Evolutionary conservation across 2,888 invertebrate species (phyloP), one percentile per base, ranked within the genome.

Genomic region (Carabus problematicus): DNA sequence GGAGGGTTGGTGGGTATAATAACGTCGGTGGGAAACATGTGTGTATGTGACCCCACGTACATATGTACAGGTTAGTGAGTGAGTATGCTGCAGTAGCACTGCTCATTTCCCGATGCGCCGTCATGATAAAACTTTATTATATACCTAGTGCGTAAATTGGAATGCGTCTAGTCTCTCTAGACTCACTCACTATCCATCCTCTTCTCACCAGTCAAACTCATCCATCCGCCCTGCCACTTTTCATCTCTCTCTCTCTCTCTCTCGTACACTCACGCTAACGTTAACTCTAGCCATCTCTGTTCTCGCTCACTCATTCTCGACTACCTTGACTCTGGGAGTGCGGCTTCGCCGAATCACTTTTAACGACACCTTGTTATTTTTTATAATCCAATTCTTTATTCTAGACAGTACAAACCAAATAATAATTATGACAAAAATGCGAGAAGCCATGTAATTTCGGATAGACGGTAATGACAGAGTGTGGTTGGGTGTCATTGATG

Each of bases 371-470:
- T 76, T 73, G 77, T 77, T 77, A 76, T 77, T 77, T 77, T 76
- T 76, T 75, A 74, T 75, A 71, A 72, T 73, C 71, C 74, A 73
- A 75, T 74, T 76, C 74, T 76, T 75, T 74, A 74, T 75, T 72
- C 72, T 74, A 73, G 74, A 76, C 78, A 74, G 77, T 76, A 75
- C 76, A 77, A 78, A 78, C 77, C 78, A 76, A 77, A 79, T 77
- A 79, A 78, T 78, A 78, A 80, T 80, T 78, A 79, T 78, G 77
- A 77, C 78, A 78, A 79, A 80, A 79, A 79, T 77, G 76, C 72
- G 74, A 72, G 74, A 74, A 75, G 76, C 75, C 73, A 74, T 79
- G 79, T 79, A 79, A 80, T 80, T 79, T 80, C 72, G 74, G 75
- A 76, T 76, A 77, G 75, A 72, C 73, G 73, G 72, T 79, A 79